Evolutionary conservation across 2,888 invertebrate species (phyloP), one percentile per base, ranked within the genome.

Genomic region (Epinotia nisella): DNA sequence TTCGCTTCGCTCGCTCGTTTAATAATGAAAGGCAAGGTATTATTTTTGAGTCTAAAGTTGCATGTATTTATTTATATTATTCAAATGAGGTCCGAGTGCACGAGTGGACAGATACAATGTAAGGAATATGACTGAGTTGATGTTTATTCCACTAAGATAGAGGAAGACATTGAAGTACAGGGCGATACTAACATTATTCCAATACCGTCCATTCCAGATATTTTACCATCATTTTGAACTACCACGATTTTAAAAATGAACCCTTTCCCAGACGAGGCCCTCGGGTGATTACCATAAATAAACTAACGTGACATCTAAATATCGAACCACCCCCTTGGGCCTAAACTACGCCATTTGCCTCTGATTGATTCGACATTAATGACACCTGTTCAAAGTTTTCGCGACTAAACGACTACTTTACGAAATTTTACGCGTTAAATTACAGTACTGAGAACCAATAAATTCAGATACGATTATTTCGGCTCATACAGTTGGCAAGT

Each of bases 291-390:
- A 86, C 84, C 85, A 88, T 89, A 88, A 89, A 89, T 87, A 87
- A 84, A 83, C 80, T 81, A 80, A 76, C 77, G 80, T 80, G 80
- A 81, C 79, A 81, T 84, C 84, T 66, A 61, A 70, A 67, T 60
- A 69, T 75, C 62, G 21, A 53, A 67, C 39, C 77, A 78, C 81
- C 83, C 83, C 67, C 51, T 84, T 78, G 88, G 81, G 85, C 85
- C 83, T 81, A 77, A 80, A 77, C 79, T 80, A 82, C 84, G 84
- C 85, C 86, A 82, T 76, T 75, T 84, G 78, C 77, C 61, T 65
- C 83, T 90, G 90, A 92, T 90, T 92, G 92, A 92, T 93, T 89
- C 81, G 83, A 87, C 86, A 85, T 85, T 92, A 90, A 93, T 92
- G 87, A 87, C 83, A 84, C 81, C 82, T 78, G 76, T 79, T 80